Evolutionary conservation across 2,113 vertebrate species (phyloP).

Genomic region (Stomatorhinus ivindoensis): DNA sequence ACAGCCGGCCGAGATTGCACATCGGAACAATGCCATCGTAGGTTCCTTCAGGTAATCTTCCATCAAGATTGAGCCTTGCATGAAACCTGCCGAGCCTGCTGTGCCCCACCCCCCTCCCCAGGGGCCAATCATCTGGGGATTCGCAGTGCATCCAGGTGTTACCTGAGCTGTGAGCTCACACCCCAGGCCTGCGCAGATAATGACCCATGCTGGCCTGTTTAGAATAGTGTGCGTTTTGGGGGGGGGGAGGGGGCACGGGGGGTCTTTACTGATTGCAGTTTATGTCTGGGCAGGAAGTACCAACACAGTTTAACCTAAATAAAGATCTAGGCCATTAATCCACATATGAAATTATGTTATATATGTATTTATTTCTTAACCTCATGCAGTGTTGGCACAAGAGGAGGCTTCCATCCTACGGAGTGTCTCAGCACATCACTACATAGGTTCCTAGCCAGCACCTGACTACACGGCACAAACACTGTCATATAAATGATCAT

Average conservation of each 20-base stretch:
- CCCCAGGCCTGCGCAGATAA: not conserved
- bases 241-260: not conserved
- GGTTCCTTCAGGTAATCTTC: conserved; percentile 49
- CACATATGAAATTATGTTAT: not conserved
- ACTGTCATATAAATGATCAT: not conserved
- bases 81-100: conserved; percentile 51
- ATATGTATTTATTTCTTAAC: not conserved
- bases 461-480: not conserved
- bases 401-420: not conserved
- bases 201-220: conserved; percentile 14
- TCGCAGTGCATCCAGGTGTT: conserved; percentile 23
- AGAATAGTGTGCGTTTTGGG: not conserved
- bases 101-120: conserved; percentile 38
- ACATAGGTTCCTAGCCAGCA: not conserved
- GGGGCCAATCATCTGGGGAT: conserved; percentile 45
- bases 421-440: not conserved
- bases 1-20: conserved; percentile 42
- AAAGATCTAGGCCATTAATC: not conserved
- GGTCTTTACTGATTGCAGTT: not conserved
- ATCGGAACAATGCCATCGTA: conserved; percentile 39
- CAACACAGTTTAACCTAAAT: not conserved
- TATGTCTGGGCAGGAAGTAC: not conserved
- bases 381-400: not conserved
- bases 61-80: conserved; percentile 40
- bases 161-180: conserved; percentile 11